Evolutionary conservation across 2,888 invertebrate genomes (phyloP).

Genomic region (Caenorhabditis sp.): DNA sequence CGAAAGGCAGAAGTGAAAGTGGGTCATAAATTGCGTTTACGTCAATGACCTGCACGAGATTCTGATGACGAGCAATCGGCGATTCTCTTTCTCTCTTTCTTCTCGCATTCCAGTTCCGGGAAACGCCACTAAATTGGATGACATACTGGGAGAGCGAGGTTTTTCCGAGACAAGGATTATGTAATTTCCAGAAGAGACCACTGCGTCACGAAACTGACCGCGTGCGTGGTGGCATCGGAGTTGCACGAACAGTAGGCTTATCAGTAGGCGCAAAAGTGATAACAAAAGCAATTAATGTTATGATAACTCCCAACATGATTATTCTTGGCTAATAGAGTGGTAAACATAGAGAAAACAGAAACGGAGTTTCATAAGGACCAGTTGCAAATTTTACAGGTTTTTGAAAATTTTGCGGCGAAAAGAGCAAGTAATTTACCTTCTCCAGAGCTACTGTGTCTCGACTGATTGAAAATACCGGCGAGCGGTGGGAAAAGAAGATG

Average conservation of each 20-base stretch:
- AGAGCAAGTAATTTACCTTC: conserved; percentile 31
- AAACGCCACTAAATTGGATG: conserved; percentile 54
- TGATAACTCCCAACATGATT: conserved; percentile 40
- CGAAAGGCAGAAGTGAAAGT: conserved; percentile 34
- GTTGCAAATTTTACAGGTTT: no score
- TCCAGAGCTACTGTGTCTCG: conserved; percentile 41
- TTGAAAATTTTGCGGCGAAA: no score
- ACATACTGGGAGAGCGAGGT: conserved; percentile 35
- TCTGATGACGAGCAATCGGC: conserved; percentile 37
- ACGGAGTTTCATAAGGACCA: no score
- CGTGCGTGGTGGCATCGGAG: conserved; percentile 15
- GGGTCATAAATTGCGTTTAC: conserved; percentile 67
- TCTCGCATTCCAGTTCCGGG: conserved; percentile 47
- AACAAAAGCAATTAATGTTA: not conserved
- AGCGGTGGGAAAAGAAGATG: conserved; percentile 47
- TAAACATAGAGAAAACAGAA: no score
- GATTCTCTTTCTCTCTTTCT: not conserved
- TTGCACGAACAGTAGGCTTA: conserved; percentile 31
- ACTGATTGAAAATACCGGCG: conserved; percentile 38
- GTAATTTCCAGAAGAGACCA: conserved; percentile 26
- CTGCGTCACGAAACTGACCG: conserved; percentile 30
- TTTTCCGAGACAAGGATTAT: conserved; percentile 41
- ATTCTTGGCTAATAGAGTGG: no score
- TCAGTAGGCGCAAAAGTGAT: conserved; percentile 15
- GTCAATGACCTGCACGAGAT: conserved; percentile 62